phyloP scores from a whole-genome alignment of 2,113 vertebrate genomes.

The Capra hircus region DNA sequence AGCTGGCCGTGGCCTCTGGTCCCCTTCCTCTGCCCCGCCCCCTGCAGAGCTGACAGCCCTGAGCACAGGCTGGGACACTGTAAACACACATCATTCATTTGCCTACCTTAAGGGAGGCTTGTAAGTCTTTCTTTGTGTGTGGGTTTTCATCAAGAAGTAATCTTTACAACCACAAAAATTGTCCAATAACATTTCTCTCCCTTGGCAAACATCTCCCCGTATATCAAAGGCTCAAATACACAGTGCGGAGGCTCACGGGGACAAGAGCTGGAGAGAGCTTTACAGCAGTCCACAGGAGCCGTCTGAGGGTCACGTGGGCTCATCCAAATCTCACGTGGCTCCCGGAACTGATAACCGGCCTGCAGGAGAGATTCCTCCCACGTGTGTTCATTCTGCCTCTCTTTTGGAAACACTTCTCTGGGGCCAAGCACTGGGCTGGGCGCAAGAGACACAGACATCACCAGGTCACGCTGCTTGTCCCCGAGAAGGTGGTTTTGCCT shows the following conservation, averaged over 20 bases:
- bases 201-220: slow-evolving; percentile 60
- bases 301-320: neutral
- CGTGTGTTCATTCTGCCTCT: neutral
- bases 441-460: neutral
- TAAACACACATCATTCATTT: slow-evolving; percentile 65
- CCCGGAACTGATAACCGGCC: neutral
- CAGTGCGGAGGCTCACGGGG: neutral
- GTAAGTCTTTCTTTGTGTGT: slow-evolving; percentile 68
- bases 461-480: neutral
- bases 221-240: slow-evolving; percentile 63
- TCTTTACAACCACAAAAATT: slow-evolving; percentile 60
- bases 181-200: slow-evolving; percentile 70
- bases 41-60: neutral
- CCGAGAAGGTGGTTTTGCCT: neutral
- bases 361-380: neutral
- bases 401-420: neutral
- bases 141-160: slow-evolving; percentile 68
- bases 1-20: accelerated
- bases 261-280: neutral
- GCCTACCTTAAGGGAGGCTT: slow-evolving; percentile 62
- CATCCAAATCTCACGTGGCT: neutral
- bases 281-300: neutral
- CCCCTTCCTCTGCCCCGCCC: neutral
- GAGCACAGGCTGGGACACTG: neutral
- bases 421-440: neutral